Base-by-base conservation (phyloP, 2,113 vertebrate genomes). In the Falcunculus frontatus region DNA sequence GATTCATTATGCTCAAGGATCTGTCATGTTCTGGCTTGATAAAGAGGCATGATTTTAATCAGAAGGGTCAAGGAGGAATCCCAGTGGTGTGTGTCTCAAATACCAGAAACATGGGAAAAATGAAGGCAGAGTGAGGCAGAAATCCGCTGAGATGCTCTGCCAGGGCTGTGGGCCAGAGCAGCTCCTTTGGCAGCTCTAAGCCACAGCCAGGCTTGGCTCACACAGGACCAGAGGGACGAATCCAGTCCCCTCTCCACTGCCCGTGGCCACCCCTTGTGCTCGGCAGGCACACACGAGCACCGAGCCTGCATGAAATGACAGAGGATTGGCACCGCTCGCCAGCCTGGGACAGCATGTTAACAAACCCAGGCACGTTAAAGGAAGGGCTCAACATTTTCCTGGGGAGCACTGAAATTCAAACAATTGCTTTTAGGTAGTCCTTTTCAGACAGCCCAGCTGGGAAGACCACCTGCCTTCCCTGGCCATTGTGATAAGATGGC, bases 401-500 rank as follows among this genome's bases (percentile, higher is more conserved):
- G 72, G 68, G 56, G 41, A 78, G 77, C 5, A 8, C 75, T 92
- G 91, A 75, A 93, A 93, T 91, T 93, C 56, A 65, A 96, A 78
- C 84, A 91, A 81, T 47, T 46, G 23, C 76, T 94, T 94, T 87
- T 22, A 87, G 68, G 44, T 23, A 53, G 50, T 20, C 20, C 39
- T 91, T 82, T 96, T 72, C 59, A 59, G 79, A 56, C 65, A 84
- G 46, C 68, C 62, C 90, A 74, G 83, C 75, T 92, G 89, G 79
- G 56, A 69, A 74, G 84, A 65, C 82, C 84, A 77, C 93, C 85
- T 78, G 59, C 79, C 78, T 89, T 84, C 67, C 44, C 55, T 33
- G 41, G 52, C 90, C 82, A 94, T 97, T 96, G 96, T 96, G 82
- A 11, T 76, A 82, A 86, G 89, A 73, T 11, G 47, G 42, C 52